Evolutionary conservation across 2,113 vertebrate species (phyloP).

Genomic region (Hiodon tergisus): DNA sequence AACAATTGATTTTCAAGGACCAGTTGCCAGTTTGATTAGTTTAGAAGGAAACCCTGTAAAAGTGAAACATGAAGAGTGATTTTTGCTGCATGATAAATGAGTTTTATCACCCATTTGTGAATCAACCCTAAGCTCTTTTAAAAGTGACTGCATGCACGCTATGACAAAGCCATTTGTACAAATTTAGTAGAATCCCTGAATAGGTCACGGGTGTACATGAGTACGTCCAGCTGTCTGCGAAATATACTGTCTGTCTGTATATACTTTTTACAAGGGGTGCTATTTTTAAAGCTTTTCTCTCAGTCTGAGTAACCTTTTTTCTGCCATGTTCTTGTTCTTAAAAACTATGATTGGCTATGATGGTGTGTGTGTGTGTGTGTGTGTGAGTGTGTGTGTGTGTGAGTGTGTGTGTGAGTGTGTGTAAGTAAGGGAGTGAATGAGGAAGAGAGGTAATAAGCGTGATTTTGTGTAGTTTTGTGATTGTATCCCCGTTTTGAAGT

Average conservation of each 20-base stretch:
- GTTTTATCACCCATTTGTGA: slow-evolving; percentile 12
- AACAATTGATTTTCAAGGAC: no score
- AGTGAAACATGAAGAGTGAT: not conserved
- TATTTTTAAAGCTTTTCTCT: slow-evolving; percentile 22
- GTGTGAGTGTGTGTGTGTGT: not conserved
- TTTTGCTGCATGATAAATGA: not conserved
- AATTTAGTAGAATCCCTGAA: not conserved
- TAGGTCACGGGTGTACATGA: slow-evolving; percentile 15
- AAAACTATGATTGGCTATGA: slow-evolving; percentile 1
- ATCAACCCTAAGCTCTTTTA: slow-evolving; percentile 12
- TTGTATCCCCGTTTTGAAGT: slow-evolving; percentile 12
- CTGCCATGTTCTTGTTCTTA: not conserved
- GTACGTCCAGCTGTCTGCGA: not conserved
- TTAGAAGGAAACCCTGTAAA: not conserved
- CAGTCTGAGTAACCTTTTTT: slow-evolving; percentile 6
- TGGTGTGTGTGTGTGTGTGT: not conserved
- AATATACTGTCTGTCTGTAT: no score
- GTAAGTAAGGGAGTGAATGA: not conserved
- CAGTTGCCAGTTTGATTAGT: not conserved
- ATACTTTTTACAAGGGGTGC: slow-evolving; percentile 30
- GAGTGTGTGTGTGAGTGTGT: not conserved
- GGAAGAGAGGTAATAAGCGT: not conserved
- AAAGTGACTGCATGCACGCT: not conserved
- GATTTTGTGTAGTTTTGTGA: slow-evolving; percentile 20
- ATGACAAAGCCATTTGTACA: slow-evolving; percentile 19